Conservation (phyloP, 2,888 invertebrate species). For the Argyresthia albistria region DNA sequence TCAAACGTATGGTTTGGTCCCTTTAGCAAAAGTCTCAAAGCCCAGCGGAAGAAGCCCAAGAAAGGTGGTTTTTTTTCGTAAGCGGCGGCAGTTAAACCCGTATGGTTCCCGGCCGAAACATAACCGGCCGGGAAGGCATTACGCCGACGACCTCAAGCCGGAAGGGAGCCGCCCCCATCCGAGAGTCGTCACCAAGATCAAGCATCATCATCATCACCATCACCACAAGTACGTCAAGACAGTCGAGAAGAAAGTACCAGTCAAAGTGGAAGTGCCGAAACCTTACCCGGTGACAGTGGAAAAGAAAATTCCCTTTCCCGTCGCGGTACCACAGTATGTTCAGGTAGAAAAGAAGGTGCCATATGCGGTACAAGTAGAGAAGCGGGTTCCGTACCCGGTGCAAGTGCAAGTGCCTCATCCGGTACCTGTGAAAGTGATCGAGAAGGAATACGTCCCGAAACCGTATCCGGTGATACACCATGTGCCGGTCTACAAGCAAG, state of each 20-base stretch:
- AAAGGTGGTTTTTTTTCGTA: conserved; percentile 37
- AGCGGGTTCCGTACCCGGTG: conserved; percentile 57
- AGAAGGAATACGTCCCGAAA: conserved; percentile 61
- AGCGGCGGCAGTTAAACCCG: conserved; percentile 34
- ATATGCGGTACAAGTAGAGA: conserved; percentile 57
- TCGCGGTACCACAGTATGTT: conserved; percentile 31
- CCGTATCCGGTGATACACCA: conserved; percentile 60
- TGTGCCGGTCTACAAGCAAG: conserved; percentile 48
- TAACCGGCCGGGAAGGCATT: conserved; percentile 23
- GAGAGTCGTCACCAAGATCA: conserved; percentile 50
- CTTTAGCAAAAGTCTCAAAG: conserved; percentile 17
- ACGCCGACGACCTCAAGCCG: conserved; percentile 32
- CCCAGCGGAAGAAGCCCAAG: conserved; percentile 12
- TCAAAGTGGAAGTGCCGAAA: conserved; percentile 70
- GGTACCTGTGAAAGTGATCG: conserved; percentile 62
- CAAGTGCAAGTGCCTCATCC: conserved; percentile 39
- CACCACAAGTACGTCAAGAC: conserved; percentile 77
- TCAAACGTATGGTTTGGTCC: conserved; percentile 47
- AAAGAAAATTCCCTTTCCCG: conserved; percentile 47
- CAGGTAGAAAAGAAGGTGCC: conserved; percentile 35
- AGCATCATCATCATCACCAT: conserved; percentile 78
- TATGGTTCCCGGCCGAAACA: conserved; percentile 39
- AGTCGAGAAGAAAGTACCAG: conserved; percentile 66
- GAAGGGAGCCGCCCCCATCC: conserved; percentile 34
- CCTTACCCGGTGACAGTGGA: conserved; percentile 63